phyloP scores from a whole-genome alignment of 2,797 vertebrate genomes.

The Lepus oiostolus region DNA sequence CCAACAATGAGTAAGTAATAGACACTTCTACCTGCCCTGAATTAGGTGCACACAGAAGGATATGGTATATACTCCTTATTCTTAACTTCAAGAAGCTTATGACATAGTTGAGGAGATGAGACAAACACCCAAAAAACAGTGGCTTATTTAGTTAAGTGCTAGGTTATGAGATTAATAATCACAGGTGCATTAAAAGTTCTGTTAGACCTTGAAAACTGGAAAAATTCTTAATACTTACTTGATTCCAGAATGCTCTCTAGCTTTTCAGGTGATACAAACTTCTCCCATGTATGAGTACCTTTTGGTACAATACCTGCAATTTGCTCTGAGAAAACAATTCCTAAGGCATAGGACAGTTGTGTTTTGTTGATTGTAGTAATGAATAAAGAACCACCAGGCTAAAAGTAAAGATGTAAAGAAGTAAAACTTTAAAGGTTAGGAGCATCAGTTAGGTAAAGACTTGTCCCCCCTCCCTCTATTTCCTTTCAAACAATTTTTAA shows the following conservation, averaged over 20 bases:
- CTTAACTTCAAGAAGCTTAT: constrained; percentile 4
- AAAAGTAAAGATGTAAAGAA: constrained; percentile 70
- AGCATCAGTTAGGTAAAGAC: neutral
- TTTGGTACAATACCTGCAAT: constrained; percentile 93
- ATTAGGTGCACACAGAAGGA: neutral
- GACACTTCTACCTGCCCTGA: neutral
- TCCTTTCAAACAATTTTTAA: neutral
- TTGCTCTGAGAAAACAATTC: constrained; percentile 94
- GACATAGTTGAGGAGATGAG: constrained; percentile 34
- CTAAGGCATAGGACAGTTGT: constrained; percentile 94
- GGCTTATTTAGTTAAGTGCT: constrained; percentile 29
- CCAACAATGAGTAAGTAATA: neutral
- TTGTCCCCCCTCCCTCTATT: neutral
- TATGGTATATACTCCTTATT: neutral
- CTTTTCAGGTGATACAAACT: constrained; percentile 95
- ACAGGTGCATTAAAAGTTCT: neutral
- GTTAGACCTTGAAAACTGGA: constrained; percentile 5
- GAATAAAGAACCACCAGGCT: constrained; percentile 97
- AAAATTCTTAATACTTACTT: constrained; percentile 90
- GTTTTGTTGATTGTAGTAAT: constrained; percentile 98
- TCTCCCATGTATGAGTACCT: constrained; percentile 98
- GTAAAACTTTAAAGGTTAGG: constrained; percentile 16
- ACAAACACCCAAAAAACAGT: neutral
- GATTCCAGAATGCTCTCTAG: constrained; percentile 94
- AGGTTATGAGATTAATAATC: constrained; percentile 29